Base-by-base conservation (phyloP, 2,797 vertebrate genomes). In the Phrynocephalus vlangalii region DNA sequence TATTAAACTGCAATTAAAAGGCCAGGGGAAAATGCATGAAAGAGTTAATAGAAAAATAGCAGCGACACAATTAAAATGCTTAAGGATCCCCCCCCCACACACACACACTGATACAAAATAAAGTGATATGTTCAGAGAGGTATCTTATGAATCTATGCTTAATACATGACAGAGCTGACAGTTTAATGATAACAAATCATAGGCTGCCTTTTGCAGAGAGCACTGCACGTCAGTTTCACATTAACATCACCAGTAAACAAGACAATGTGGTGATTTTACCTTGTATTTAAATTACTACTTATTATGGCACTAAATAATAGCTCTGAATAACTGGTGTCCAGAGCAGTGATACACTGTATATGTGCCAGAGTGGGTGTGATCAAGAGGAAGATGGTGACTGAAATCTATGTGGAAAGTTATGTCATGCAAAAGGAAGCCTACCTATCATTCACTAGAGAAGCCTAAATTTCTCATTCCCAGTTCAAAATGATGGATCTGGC, bases 1-100 rank as follows among this genome's bases (percentile, higher is more conserved):
- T 97, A 98, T 98, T 98, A 98, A 97, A 98, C 96, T 94, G 96
- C 97, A 98, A 98, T 99, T 98, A 99, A 98, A 97, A 97, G 96
- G 96, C 97, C 97, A 96, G 95, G 96, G 95, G 90, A 90, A 96
- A 97, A 96, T 96, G 95, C 97, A 95, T 79, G 96, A 98, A 98
- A 98, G 95, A 96, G 97, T 98, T 98, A 98, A 98, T 97, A 97
- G 96, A 96, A 98, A 97, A 96, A 97, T 97, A 96, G 96, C 95
- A 95, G 91, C 96, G 95, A 95, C 91, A 97, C 96, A 97, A 97
- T 97, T 96, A 97, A 96, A 97, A 95, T 86, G 96, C 97, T 97
- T 96, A 1, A 44, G 83, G 9, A 13, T 79, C 84, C 63, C 90
- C 92, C 85, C 92, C 52, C 95, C 97, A 44, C 38, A 44, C 38